Base-by-base conservation (phyloP, 2,888 invertebrate genomes). In the Cryptosula pallasiana region DNA sequence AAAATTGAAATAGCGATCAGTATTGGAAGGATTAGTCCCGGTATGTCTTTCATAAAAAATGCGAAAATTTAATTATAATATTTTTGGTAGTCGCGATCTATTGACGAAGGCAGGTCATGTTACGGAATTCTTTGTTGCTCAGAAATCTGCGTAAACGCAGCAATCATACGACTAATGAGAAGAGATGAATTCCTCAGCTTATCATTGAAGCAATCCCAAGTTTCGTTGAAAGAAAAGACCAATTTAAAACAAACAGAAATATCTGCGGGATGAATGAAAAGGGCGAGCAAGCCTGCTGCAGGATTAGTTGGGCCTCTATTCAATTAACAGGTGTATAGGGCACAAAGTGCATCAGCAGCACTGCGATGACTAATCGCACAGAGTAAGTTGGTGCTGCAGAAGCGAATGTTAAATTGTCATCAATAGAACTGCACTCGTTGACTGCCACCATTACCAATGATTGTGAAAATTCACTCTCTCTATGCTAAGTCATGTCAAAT, bases 171-270 rank as follows among this genome's bases (percentile, higher is more conserved):
- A n/a, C n/a, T n/a, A n/a, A n/a, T n/a, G n/a, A 45, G 20, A 45
- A 5, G 45, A 45, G 45, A 45, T 45, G 45, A 20, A 45, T 45
- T 45, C 45, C 45, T 45, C 20, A 45, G 45, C 45, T 45, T 45
- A 45, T 63, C 32, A 32, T 25, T 32, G 32, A 63, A 32, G 32
- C 63, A 63, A 63, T 63, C 63, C 63, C 63, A 9, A 13, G 20
- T 63, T 63, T 16, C 2, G 9, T 32, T 63, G 63, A 63, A 63
- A 29, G 63, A 63, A 63, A 63, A 16, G 32, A 9, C 29, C 27
- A n/a, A 63, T 29, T 63, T 63, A 63, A 63, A 63, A 63, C 63
- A 63, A 63, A 63, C 63, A 63, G 13, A 2, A 29, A 45, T 63
- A 27, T 27, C 9, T 20, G 25, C 13, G 27, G 27, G 32, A 25